Base-by-base conservation (phyloP, 2,888 invertebrate species). In the Cetonia aurata region DNA sequence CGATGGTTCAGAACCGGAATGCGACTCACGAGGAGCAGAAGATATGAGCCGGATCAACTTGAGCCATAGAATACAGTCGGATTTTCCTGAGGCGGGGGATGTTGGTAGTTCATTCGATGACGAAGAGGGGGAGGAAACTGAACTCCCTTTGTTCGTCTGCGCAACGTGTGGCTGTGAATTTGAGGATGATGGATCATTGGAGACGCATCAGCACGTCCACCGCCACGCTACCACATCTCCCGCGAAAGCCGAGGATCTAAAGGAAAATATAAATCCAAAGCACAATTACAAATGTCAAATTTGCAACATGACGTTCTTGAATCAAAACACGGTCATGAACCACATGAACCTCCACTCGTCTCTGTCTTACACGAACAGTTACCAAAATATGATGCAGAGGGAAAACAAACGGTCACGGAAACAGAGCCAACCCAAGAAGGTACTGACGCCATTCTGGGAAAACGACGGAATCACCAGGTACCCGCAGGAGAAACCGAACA, bases 31-130 rank as follows among this genome's bases (percentile, higher is more conserved):
- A 33, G 74, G 75, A 81, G 85, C 86, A 79, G 83, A 83, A 76
- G 82, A 84, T 50, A 82, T 84, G 81, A 80, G 79, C 68, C 79
- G 84, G 70, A 69, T 81, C 33, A 79, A 79, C 72, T 76, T 82
- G 72, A 81, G 77, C 71, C 84, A 84, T 70, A 79, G 83, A 69
- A 82, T 84, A 59, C 83, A 84, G 80, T 84, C 85, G 88, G 88
- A 88, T 88, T 88, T 88, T 88, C 88, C 86, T 88, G 88, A 89
- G 85, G 88, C 88, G 88, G 88, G 88, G 85, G 88, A 85, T 85
- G 85, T 84, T 79, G 84, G 83, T 79, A 82, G 79, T 77, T 82
- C 73, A 62, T 78, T 79, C 73, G 82, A 83, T 75, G 83, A 84
- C 75, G 79, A 79, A 73, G 80, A 80, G 71, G 80, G 79, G 70